Percentiles rank a stretch among this genome's conserved stretches.
phyloP scores from a whole-genome alignment of 2,888 invertebrate genomes.

The Pseudococcus viburni region DNA sequence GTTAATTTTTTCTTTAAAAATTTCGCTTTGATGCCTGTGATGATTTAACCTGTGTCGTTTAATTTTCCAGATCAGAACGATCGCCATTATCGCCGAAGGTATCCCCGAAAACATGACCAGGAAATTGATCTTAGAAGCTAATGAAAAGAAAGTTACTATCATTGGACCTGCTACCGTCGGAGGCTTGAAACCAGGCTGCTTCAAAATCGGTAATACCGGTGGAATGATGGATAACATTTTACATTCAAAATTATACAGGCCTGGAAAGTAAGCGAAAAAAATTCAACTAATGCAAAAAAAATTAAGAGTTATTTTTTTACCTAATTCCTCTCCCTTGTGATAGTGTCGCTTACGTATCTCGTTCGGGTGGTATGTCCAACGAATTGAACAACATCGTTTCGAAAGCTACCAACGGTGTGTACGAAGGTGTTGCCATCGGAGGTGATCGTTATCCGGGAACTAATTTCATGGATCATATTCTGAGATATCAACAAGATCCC shows the following conservation, averaged over 20 bases:
- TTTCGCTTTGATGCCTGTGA: too few relatives aligned
- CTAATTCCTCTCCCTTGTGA: conserved; percentile 68
- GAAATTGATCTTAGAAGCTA: conserved; percentile 88
- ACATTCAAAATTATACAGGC: conserved; percentile 95
- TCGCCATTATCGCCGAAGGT: conserved; percentile 99
- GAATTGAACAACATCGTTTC: conserved; percentile 98
- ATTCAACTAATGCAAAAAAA: background rate
- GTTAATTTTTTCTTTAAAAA: too few relatives aligned
- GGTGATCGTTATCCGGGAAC: conserved; percentile 99
- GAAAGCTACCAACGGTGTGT: conserved; percentile 96
- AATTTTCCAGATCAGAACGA: conserved; percentile 83
- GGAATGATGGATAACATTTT: conserved; percentile 99
- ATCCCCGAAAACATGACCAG: conserved; percentile 99
- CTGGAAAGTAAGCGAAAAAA: conserved; percentile 79
- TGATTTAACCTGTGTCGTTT: too few relatives aligned
- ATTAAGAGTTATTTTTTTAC: background rate
- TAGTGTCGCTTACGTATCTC: conserved; percentile 94
- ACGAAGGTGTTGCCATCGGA: conserved; percentile 97
- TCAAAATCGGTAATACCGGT: conserved; percentile 99
- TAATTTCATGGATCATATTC: conserved; percentile 96
- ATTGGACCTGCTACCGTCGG: conserved; percentile 97
- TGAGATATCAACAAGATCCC: conserved; percentile 81
- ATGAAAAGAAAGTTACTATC: conserved; percentile 87
- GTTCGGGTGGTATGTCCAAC: conserved; percentile 99
- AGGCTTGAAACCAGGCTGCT: conserved; percentile 98